Conservation (phyloP, 2,113 vertebrate genomes). For the Theropithecus gelada region DNA sequence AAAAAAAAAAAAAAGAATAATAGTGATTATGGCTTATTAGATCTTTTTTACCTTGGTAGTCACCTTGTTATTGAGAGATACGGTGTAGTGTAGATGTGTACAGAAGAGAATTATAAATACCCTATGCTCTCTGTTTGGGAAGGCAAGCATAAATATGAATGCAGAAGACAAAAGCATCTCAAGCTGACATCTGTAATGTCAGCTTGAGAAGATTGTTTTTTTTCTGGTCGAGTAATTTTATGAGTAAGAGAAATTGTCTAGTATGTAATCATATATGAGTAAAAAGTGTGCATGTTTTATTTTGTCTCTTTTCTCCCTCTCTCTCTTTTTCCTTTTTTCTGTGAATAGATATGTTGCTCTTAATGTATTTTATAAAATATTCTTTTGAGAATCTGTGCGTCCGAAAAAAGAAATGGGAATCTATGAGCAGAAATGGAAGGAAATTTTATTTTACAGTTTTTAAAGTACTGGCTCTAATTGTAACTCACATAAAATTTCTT, state of each 20-base stretch:
- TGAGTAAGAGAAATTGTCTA: conserved; percentile 35
- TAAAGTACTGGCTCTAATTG: not conserved
- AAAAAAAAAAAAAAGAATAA: no score
- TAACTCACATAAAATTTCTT: not conserved
- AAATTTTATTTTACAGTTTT: not conserved
- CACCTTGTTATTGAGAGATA: conserved; percentile 7
- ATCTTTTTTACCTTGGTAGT: conserved; percentile 34
- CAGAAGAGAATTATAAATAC: conserved; percentile 33
- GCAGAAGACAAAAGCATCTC: not conserved
- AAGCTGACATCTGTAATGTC: not conserved
- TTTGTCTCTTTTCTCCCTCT: not conserved
- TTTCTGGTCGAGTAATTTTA: conserved; percentile 42
- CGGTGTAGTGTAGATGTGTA: not conserved
- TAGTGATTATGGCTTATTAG: not conserved
- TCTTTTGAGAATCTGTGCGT: conserved; percentile 2
- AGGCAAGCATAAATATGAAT: not conserved
- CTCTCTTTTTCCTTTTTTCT: not conserved
- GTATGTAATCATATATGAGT: conserved; percentile 33
- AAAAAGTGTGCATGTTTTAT: not conserved
- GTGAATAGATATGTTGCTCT: not conserved
- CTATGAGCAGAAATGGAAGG: not conserved
- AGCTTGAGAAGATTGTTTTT: conserved; percentile 24
- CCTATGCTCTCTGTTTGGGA: not conserved
- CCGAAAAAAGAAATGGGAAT: conserved; percentile 13
- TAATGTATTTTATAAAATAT: conserved; percentile 47